These are phyloP conservation scores for Bucco capensis DNA, from an alignment of 2,113 vertebrate species.

Conservation along the genomic window DNA sequence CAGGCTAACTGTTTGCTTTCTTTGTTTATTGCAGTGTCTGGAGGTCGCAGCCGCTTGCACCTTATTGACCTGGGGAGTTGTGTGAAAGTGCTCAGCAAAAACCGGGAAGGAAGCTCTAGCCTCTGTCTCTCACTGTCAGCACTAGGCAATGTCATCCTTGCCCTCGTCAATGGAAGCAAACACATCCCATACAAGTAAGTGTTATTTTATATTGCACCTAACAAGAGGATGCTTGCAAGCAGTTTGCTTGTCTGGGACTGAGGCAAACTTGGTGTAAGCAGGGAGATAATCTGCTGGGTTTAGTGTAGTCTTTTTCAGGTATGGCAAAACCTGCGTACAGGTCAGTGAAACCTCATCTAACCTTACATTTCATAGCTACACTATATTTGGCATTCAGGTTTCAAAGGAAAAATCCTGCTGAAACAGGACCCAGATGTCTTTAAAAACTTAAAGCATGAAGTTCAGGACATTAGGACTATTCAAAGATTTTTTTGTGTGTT, in stretches of 20 bases:
- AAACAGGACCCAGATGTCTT: neutral
- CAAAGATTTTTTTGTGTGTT: neutral
- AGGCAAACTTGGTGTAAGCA: neutral
- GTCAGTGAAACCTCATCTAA: neutral
- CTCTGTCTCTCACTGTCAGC: slow-evolving; percentile 93
- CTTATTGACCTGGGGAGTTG: slow-evolving; percentile 97
- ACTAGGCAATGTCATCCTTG: slow-evolving; percentile 95
- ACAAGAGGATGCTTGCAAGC: neutral
- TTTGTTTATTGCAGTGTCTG: slow-evolving; percentile 84
- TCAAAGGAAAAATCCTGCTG: neutral
- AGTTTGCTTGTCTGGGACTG: neutral
- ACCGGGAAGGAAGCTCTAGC: slow-evolving; percentile 79
- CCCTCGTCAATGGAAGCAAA: slow-evolving; percentile 98
- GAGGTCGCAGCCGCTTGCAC: slow-evolving; percentile 95
- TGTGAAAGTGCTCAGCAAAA: slow-evolving; percentile 85
- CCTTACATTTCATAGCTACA: neutral
- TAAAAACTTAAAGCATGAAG: neutral
- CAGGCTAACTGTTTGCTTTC: slow-evolving; percentile 17
- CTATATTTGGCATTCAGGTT: neutral
- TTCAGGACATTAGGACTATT: neutral
- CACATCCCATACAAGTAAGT: slow-evolving; percentile 98
- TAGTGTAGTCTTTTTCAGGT: neutral
- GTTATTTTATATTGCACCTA: neutral
- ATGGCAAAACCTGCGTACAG: neutral
- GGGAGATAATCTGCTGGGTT: neutral